Percentiles rank a stretch among this genome's conserved stretches.
Conservation (phyloP, 1,140 invertebrate genomes). For the Leptestheria dahalacensis region DNA sequence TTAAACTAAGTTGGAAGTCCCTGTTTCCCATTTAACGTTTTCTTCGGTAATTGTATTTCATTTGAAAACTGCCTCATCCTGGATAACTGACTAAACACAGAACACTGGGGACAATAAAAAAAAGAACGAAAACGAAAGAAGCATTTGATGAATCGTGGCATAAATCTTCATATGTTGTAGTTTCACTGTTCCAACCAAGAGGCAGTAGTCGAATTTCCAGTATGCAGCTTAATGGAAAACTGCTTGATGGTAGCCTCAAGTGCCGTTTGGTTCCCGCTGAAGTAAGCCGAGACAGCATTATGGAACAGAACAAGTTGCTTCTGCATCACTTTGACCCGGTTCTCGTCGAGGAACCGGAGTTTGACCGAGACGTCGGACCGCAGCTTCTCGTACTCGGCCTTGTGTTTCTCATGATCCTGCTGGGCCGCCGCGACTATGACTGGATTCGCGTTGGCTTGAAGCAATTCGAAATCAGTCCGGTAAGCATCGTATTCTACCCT, state of each 20-base stretch:
- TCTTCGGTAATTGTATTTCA: too few species aligned
- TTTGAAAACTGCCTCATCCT: too few species aligned
- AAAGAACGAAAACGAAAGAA: background rate
- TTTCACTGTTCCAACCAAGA: conserved; percentile 58
- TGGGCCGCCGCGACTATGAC: conserved; percentile 45
- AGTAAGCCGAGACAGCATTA: conserved; percentile 90
- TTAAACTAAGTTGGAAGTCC: too few species aligned
- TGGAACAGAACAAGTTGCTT: conserved; percentile 89
- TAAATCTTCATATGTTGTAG: background rate
- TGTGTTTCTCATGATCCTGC: conserved; percentile 64
- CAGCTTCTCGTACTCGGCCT: conserved; percentile 77
- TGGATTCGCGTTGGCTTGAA: conserved; percentile 45
- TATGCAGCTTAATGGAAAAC: conserved; percentile 78
- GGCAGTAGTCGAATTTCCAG: conserved; percentile 49
- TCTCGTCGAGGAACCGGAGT: conserved; percentile 89
- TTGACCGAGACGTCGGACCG: conserved; percentile 85
- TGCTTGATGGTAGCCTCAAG: conserved; percentile 88
- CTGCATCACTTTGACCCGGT: conserved; percentile 96
- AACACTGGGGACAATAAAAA: too few species aligned
- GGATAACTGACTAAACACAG: too few species aligned
- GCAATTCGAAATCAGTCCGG: conserved; percentile 71
- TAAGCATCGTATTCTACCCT: conserved; percentile 96
- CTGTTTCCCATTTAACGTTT: too few species aligned
- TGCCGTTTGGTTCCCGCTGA: conserved; percentile 83
- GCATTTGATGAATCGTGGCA: background rate